Conservation (phyloP, 2,888 invertebrate species). For the Phortica magna region DNA sequence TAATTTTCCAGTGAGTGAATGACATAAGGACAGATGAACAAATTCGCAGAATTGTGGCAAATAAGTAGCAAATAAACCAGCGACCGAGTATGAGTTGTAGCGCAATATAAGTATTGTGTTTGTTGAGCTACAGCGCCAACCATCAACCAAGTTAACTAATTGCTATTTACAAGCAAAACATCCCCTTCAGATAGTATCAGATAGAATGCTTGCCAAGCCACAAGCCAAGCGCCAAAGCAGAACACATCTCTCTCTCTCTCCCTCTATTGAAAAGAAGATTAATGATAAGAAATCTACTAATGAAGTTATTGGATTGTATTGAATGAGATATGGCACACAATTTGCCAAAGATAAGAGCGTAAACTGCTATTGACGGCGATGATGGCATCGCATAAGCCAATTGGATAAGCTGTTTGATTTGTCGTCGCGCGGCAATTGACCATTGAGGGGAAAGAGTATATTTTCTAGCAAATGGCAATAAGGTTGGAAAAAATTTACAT, state of each 20-base stretch:
- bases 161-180: neutral
- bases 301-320: conserved; percentile 23
- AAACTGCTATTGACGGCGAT: neutral
- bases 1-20: conserved; percentile 10
- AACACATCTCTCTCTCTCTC: neutral
- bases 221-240: neutral
- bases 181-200: neutral
- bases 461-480: too few species aligned
- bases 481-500: too few species aligned
- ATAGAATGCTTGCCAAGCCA: neutral
- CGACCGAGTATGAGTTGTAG: neutral
- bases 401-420: conserved; percentile 17
- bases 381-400: neutral
- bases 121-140: too few species aligned
- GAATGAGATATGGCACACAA: neutral
- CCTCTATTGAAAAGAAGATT: conserved; percentile 14
- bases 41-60: neutral
- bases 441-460: too few species aligned
- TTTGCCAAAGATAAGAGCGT: neutral
- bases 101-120: too few species aligned
- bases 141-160: neutral
- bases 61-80: neutral
- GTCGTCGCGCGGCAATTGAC: neutral
- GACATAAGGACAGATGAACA: neutral
- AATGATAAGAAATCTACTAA: conserved; percentile 27